Evolutionary conservation across 2,797 vertebrate species (phyloP).

Genomic region (Oceanodroma leucorhoa): DNA sequence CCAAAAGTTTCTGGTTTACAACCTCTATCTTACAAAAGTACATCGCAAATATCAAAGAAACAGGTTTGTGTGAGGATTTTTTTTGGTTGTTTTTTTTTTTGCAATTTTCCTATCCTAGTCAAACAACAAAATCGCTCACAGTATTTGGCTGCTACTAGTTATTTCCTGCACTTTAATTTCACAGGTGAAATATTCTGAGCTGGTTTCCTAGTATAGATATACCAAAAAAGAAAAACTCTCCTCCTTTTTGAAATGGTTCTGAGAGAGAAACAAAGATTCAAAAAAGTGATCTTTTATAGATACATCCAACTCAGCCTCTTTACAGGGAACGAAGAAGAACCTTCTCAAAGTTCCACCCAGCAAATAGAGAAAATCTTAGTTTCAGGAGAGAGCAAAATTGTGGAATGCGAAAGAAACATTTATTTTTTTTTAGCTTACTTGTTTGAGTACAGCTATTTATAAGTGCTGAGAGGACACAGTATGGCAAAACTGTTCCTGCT

Average conservation of each 20-base stretch:
- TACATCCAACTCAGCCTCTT: neutral
- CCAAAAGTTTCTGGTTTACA: neutral
- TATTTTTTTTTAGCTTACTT: neutral
- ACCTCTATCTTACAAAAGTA: neutral
- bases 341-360: neutral
- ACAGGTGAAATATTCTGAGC: neutral
- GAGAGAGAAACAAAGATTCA: neutral
- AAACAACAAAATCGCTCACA: neutral
- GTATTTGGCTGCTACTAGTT: neutral
- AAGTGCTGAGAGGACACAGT: neutral
- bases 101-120: neutral
- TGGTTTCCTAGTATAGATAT: neutral
- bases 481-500: neutral
- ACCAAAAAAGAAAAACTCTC: accelerated
- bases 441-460: neutral
- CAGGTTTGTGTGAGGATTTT: neutral
- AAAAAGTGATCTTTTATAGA: neutral
- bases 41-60: neutral
- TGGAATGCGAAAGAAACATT: neutral
- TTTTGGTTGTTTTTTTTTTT: neutral
- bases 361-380: neutral
- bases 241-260: neutral
- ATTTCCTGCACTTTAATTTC: slow-evolving; percentile 16
- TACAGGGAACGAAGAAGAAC: neutral
- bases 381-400: neutral